Conservation (phyloP, 1,140 invertebrate species). For the Steinernema feltiae region DNA sequence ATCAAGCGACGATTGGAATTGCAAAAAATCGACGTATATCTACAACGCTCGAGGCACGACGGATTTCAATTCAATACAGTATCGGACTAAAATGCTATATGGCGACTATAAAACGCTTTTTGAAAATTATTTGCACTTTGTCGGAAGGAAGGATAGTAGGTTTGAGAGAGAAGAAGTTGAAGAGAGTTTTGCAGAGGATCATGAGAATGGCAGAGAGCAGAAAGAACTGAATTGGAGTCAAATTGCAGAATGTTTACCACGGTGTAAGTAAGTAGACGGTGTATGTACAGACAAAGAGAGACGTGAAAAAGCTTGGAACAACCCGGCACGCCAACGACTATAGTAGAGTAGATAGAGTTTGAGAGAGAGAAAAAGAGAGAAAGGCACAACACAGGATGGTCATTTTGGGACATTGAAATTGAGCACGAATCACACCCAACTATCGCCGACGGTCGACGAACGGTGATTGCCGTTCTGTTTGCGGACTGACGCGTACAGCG, state of each 20-base stretch:
- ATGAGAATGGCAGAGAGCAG: not conserved
- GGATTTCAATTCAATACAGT: not conserved
- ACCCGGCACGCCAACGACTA: not conserved
- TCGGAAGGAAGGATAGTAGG: not conserved
- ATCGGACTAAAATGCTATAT: not conserved
- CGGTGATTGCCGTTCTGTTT: slow-evolving; percentile 33
- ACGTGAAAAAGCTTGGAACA: not conserved
- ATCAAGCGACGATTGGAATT: not conserved
- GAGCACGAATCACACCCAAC: slow-evolving; percentile 43
- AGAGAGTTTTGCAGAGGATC: not conserved
- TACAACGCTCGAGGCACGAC: slow-evolving; percentile 1
- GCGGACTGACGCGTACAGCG: slow-evolving; percentile 43
- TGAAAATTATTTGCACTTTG: not conserved
- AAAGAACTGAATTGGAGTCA: too few species aligned
- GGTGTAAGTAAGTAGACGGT: not conserved
- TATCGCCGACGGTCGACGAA: slow-evolving; percentile 40
- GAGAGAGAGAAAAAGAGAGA: not conserved
- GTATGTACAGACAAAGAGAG: slow-evolving; percentile 1
- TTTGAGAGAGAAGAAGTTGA: not conserved
- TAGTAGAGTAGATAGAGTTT: too few species aligned
- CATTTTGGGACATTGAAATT: not conserved
- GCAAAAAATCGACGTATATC: not conserved
- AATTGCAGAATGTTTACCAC: too few species aligned
- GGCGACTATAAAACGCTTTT: not conserved
- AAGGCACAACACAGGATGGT: not conserved